phyloP scores from a whole-genome alignment of 2,888 invertebrate genomes.

The Vesta saturnalis region DNA sequence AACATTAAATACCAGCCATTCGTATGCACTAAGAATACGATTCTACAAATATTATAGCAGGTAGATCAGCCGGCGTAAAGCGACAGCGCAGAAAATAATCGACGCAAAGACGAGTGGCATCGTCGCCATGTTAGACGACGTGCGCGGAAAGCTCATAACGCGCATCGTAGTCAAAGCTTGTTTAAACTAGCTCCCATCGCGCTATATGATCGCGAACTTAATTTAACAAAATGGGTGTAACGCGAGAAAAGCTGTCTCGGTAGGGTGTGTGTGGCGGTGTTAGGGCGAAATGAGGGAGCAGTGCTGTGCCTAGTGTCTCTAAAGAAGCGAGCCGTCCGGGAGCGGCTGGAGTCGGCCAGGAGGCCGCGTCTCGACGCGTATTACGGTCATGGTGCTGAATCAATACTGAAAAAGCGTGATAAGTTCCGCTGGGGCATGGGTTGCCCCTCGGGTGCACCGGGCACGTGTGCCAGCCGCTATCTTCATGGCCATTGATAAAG shows the following conservation, averaged over 20 bases:
- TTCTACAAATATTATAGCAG: conserved; percentile 32
- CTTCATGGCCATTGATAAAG: conserved; percentile 63
- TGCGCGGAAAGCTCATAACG: conserved; percentile 42
- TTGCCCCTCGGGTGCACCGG: conserved; percentile 54
- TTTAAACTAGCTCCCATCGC: conserved; percentile 43
- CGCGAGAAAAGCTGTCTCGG: conserved; percentile 47
- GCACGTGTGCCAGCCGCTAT: conserved; percentile 60
- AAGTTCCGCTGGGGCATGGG: conserved; percentile 46
- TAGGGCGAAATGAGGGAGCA: conserved; percentile 45
- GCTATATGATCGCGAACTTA: conserved; percentile 43
- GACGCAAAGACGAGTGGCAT: conserved; percentile 53
- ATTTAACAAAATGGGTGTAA: conserved; percentile 53
- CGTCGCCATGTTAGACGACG: conserved; percentile 51
- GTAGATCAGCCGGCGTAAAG: conserved; percentile 36
- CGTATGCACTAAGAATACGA: conserved; percentile 21
- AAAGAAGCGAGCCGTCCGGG: conserved; percentile 30
- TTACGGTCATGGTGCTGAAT: conserved; percentile 45
- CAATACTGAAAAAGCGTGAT: conserved; percentile 42
- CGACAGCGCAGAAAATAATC: conserved; percentile 39
- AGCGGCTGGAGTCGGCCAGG: conserved; percentile 32
- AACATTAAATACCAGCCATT: conserved; percentile 31
- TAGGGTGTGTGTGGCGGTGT: conserved; percentile 52
- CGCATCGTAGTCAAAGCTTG: conserved; percentile 42
- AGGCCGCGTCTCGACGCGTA: conserved; percentile 30
- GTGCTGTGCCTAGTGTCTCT: conserved; percentile 34